Conservation (phyloP, 2,113 vertebrate species). For the Diphyllodes magnificus region DNA sequence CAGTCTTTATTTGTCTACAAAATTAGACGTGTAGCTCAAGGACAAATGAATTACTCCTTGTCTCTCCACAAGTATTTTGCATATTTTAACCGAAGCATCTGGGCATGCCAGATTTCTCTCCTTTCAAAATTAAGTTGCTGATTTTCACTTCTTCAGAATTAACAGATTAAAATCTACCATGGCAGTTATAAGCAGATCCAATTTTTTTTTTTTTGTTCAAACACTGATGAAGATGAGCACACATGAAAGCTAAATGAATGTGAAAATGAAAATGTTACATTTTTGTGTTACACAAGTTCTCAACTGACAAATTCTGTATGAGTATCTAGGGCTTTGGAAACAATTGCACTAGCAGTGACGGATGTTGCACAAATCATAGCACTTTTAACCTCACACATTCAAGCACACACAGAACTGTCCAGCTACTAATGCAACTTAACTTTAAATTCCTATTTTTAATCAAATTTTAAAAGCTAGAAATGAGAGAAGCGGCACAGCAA, state of each 20-base stretch:
- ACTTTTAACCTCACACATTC: neutral
- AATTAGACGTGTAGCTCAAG: neutral
- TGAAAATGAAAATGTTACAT: neutral
- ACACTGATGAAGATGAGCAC: neutral
- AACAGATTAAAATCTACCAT: neutral
- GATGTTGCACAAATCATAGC: neutral
- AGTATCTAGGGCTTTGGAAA: neutral
- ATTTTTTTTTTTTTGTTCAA: neutral
- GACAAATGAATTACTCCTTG: neutral
- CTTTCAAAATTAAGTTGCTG: neutral
- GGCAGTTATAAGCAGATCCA: neutral
- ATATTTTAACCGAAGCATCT: neutral
- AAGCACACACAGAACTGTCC: neutral
- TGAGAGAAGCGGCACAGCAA: neutral
- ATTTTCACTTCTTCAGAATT: neutral
- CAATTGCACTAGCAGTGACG: neutral
- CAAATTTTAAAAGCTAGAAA: neutral
- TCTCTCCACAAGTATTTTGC: neutral
- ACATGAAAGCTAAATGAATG: neutral
- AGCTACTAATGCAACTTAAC: neutral
- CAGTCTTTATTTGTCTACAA: slow-evolving; percentile 28
- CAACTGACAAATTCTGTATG: neutral
- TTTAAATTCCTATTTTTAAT: neutral
- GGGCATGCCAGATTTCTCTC: neutral
- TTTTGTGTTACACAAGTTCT: neutral